These are phyloP conservation scores for Hyphantria cunea DNA, from an alignment of 1,140 invertebrate genomes.

Conservation along the genomic window DNA sequence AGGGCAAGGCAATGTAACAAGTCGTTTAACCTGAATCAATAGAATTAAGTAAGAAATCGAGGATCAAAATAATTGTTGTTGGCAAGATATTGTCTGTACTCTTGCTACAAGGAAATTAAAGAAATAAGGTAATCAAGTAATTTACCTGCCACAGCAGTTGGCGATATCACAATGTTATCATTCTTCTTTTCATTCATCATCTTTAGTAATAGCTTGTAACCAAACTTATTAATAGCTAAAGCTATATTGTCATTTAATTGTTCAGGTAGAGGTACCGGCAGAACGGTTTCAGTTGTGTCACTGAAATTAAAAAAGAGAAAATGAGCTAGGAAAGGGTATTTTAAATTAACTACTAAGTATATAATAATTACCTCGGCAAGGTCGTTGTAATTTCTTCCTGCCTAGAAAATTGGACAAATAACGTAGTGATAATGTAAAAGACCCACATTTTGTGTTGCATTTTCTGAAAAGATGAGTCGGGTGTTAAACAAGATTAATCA, in stretches of 20 bases:
- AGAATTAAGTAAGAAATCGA: no score
- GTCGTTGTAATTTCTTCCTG: neutral
- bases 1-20: no score
- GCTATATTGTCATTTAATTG: conserved; percentile 24
- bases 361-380: neutral
- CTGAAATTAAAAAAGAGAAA: conserved; percentile 1
- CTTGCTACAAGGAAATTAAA: no score
- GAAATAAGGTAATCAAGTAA: no score
- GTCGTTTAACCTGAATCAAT: no score
- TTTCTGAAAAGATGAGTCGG: no score
- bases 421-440: no score
- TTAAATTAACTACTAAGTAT: neutral
- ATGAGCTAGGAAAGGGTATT: neutral
- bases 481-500: no score
- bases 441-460: no score
- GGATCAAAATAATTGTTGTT: no score
- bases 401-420: neutral
- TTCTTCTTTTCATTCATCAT: conserved; percentile 47
- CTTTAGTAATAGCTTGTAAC: conserved; percentile 48
- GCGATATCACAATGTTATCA: conserved; percentile 58
- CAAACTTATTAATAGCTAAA: conserved; percentile 50
- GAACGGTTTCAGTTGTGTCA: neutral
- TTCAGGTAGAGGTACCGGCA: neutral
- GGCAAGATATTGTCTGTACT: no score
- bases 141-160: conserved; percentile 43